Conservation (phyloP, 2,888 invertebrate genomes). For the Rhagium mordax region DNA sequence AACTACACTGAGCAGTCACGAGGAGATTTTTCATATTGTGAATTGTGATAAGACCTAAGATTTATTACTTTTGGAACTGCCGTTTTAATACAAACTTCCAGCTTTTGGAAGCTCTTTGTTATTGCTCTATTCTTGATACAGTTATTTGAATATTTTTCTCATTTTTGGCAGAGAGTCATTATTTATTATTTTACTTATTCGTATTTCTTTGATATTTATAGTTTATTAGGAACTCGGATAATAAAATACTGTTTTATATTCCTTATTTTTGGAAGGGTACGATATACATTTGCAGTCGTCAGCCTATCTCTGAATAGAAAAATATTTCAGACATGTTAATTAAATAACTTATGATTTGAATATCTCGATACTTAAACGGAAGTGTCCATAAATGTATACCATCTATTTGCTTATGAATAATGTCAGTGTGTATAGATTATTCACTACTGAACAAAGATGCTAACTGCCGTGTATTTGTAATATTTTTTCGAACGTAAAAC, state of each 20-base stretch:
- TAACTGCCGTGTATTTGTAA: no score
- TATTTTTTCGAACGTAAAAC: no score
- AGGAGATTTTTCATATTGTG: slow-evolving; percentile 51
- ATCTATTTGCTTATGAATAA: no score
- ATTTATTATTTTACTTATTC: neutral
- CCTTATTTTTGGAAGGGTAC: neutral
- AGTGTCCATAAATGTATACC: no score
- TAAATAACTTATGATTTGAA: no score
- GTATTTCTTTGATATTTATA: slow-evolving; percentile 10
- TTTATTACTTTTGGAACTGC: slow-evolving; percentile 44
- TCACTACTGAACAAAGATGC: no score
- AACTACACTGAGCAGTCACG: slow-evolving; percentile 30
- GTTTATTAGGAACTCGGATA: neutral
- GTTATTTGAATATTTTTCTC: slow-evolving; percentile 37
- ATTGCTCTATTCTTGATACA: slow-evolving; percentile 25
- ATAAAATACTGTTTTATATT: neutral
- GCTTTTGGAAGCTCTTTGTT: slow-evolving; percentile 28
- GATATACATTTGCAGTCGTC: no score
- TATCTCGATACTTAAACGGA: no score
- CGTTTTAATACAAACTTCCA: slow-evolving; percentile 50
- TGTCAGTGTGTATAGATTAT: no score
- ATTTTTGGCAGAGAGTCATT: neutral
- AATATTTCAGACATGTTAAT: no score
- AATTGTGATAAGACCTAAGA: slow-evolving; percentile 51
- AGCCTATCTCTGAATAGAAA: no score